A percentile compares a stretch with the other conserved stretches of the same genome.
Conservation (phyloP, 2,113 vertebrate genomes). For the Ptyas mucosa region DNA sequence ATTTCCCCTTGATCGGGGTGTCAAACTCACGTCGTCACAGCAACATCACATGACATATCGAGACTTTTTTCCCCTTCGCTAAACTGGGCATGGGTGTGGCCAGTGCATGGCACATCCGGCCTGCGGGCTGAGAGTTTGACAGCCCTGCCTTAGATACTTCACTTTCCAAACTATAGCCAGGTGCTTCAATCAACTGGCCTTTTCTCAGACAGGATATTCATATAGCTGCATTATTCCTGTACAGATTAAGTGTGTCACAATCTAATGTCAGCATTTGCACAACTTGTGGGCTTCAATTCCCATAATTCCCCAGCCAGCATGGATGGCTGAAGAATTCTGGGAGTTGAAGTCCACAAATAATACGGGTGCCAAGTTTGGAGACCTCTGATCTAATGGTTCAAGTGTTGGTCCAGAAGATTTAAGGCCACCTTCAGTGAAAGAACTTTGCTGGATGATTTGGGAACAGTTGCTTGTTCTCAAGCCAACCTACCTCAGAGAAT, state of each 20-base stretch:
- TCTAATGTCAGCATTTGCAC: not conserved
- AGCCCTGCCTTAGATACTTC: not conserved
- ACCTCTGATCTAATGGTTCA: not conserved
- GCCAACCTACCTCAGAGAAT: not conserved
- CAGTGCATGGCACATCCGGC: too few relatives aligned
- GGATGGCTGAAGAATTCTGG: not conserved
- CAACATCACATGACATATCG: fast-evolving
- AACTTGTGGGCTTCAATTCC: not conserved
- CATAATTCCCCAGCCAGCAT: not conserved
- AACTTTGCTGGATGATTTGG: not conserved
- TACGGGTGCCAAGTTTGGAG: not conserved
- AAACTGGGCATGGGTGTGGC: too few relatives aligned
- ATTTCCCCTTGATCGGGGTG: not conserved
- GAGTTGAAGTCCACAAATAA: not conserved
- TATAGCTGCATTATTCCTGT: not conserved
- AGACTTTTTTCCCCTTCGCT: too few relatives aligned
- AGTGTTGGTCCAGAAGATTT: not conserved
- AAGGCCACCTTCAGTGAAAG: not conserved
- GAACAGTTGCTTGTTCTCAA: not conserved
- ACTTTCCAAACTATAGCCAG: not conserved
- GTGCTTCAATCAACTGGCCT: not conserved
- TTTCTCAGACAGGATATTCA: not conserved
- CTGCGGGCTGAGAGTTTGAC: too few relatives aligned
- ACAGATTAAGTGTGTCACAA: not conserved
- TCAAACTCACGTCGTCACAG: too few relatives aligned